Percentiles rank a stretch among this genome's conserved stretches.
Evolutionary conservation across 2,797 vertebrate genomes (phyloP).

Genomic region (Liasis olivaceus): DNA sequence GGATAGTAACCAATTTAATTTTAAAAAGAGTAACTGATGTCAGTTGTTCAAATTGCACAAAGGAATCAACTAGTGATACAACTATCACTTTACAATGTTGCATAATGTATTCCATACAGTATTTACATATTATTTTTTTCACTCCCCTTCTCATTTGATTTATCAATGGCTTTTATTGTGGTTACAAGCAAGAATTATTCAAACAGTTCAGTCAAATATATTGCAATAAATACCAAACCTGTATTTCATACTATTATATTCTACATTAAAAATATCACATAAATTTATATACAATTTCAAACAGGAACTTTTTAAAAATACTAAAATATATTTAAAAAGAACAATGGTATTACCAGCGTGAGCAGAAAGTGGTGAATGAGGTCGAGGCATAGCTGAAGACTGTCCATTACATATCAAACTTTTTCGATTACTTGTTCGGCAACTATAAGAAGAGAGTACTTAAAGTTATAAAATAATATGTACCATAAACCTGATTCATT

Average conservation of each 20-base stretch:
- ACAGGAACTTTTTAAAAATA: not conserved
- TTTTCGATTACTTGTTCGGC: constrained; percentile 97
- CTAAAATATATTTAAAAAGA: not conserved
- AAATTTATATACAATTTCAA: not conserved
- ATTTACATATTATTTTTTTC: not conserved
- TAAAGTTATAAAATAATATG: constrained; percentile 34
- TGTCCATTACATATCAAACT: constrained; percentile 94
- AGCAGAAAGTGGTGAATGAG: constrained; percentile 95
- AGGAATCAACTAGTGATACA: not conserved
- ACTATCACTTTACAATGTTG: not conserved
- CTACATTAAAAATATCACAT: not conserved
- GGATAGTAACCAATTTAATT: not conserved
- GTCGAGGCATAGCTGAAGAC: constrained; percentile 89
- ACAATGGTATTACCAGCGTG: constrained; percentile 85
- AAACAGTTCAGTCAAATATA: not conserved
- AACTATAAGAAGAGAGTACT: constrained; percentile 78
- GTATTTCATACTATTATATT: not conserved
- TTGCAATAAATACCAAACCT: not conserved
- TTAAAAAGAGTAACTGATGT: not conserved
- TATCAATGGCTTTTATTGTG: not conserved
- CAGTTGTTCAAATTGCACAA: not conserved
- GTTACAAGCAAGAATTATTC: not conserved
- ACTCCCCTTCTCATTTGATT: not conserved
- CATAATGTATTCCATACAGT: not conserved
- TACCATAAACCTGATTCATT: not conserved